Evolutionary conservation across 2,888 invertebrate genomes (phyloP), one percentile per base, ranked within the genome.

Genomic region (Diploptera punctata): DNA sequence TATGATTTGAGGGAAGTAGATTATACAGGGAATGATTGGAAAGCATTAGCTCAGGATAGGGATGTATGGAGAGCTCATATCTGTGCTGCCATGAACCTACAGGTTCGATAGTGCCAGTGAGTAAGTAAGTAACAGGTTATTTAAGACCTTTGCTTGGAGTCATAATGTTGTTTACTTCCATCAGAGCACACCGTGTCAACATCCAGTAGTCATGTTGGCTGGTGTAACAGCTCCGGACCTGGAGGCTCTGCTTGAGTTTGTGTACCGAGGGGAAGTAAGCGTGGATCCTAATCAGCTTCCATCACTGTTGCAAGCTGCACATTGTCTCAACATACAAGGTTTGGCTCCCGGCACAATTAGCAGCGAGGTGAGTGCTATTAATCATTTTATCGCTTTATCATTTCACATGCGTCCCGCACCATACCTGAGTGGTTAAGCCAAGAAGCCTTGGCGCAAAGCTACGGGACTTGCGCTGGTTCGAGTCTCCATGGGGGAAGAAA

Each of bases 151-250:
- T 49, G 26, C 16, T 9, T 38, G 60, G 13, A 13, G 0, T 0
- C 13, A 16, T 21, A 16, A 9, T n/a, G n/a, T n/a, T n/a, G n/a
- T n/a, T 9, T 16, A 13, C 47, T 26, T n/a, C 21, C 10, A 68
- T 61, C 29, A 65, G 89, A 88, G 86, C 76, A 88, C 89, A 71
- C 87, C 88, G 78, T 89, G 88, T 80, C 86, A 88, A 77, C 89
- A 89, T 83, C 89, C 89, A 43, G 87, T 89, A 33, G 86, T 89
- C n/a, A 87, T 89, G 87, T 80, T 89, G 78, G 88, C 88, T 60
- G 89, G 88, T 73, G 87, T 89, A 31, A 86, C 86, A 77, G 88
- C 88, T 61, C 85, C 86, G 76, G 89, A 89, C 80, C 81, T 89
- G 76, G 88, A 89, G 79, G 87, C 87, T n/a, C 79, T 89, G 67